These are phyloP conservation scores for Riparia riparia DNA, from an alignment of 2,113 vertebrate species.

Conservation along the genomic window DNA sequence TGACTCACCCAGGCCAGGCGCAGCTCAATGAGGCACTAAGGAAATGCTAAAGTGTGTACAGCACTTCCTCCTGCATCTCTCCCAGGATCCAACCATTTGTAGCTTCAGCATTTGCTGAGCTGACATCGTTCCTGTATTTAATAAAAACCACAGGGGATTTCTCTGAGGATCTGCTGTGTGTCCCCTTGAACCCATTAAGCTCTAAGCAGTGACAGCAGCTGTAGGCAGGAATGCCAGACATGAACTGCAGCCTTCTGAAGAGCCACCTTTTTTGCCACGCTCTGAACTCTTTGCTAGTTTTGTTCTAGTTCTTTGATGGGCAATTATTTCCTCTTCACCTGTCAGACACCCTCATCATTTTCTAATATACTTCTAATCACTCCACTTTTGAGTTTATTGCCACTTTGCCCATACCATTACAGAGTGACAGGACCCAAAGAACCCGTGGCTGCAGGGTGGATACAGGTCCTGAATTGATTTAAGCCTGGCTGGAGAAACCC, in stretches of 20 bases:
- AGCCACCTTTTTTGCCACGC: background rate
- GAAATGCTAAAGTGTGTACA: background rate
- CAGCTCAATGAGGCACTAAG: accelerated
- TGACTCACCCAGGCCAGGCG: background rate
- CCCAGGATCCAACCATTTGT: background rate
- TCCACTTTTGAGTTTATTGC: slow-evolving; percentile 21
- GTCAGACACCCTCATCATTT: slow-evolving; percentile 30
- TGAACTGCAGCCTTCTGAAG: background rate
- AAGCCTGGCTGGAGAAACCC: background rate
- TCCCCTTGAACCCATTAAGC: background rate
- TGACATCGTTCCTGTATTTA: background rate
- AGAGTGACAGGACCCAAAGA: background rate
- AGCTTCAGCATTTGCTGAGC: background rate
- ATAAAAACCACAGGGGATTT: background rate
- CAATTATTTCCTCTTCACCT: slow-evolving; percentile 29
- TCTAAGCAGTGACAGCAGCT: background rate
- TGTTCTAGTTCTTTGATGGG: background rate
- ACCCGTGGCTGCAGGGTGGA: background rate
- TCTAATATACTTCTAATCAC: slow-evolving; percentile 6
- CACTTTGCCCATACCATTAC: background rate
- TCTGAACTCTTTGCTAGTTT: background rate
- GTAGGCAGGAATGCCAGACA: background rate
- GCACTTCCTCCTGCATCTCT: background rate
- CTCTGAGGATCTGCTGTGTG: background rate
- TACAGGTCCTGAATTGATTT: background rate